phyloP scores from a whole-genome alignment of 1,140 invertebrate genomes.

The Bradysia coprophila region DNA sequence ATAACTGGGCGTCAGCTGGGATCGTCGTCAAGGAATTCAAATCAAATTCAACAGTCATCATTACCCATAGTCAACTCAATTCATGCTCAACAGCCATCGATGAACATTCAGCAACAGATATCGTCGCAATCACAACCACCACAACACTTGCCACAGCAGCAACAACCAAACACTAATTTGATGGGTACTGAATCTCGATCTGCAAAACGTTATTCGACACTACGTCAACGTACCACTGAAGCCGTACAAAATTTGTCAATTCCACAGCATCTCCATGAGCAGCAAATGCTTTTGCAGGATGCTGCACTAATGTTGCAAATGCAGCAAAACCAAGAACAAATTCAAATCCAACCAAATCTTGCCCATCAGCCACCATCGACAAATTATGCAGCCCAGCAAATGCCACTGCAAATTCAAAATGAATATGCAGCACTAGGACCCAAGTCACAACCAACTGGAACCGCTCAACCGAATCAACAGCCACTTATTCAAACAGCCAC shows the following conservation, averaged over 20 bases:
- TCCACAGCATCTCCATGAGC: constrained; percentile 18
- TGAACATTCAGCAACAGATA: no score
- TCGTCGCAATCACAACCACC: not conserved
- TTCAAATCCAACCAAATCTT: not conserved
- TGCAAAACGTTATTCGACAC: constrained; percentile 57
- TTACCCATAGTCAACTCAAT: not conserved
- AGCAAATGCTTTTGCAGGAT: constrained; percentile 8
- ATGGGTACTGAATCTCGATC: not conserved
- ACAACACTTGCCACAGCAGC: not conserved
- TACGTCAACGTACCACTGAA: constrained; percentile 40
- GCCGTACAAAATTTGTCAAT: constrained; percentile 16
- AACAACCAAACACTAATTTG: not conserved
- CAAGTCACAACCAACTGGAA: not conserved
- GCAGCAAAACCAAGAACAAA: not conserved
- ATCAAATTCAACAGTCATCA: not conserved
- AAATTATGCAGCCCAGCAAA: not conserved
- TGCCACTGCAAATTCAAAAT: not conserved
- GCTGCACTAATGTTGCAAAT: not conserved
- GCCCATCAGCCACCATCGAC: not conserved
- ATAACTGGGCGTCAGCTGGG: not conserved
- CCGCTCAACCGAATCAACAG: not conserved
- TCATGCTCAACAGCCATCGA: not conserved
- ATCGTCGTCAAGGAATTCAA: no score
- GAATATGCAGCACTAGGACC: not conserved
- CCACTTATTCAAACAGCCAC: constrained; percentile 17